Percentiles rank a stretch among this genome's conserved stretches.
Evolutionary conservation across 92 coral and sea anemone genomes (phyloP).

Genomic region (Porites rus): DNA sequence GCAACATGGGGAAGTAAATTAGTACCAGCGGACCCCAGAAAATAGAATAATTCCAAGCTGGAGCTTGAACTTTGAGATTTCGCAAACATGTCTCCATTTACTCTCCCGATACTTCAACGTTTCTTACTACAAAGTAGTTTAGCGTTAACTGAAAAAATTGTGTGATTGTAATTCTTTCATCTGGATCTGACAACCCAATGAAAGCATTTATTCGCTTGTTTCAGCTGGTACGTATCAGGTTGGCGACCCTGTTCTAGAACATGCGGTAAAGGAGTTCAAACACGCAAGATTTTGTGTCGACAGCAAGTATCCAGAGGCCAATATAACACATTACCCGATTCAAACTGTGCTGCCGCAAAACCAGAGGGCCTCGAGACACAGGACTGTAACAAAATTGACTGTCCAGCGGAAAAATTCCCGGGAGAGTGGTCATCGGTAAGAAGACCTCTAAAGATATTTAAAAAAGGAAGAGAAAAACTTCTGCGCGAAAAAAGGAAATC

Average conservation of each 20-base stretch:
- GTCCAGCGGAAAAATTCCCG: constrained; percentile 85
- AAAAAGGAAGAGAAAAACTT: no score
- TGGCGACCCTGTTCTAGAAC: constrained; percentile 95
- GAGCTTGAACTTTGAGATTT: no score
- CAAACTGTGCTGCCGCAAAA: constrained; percentile 52
- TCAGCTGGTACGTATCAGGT: constrained; percentile 79
- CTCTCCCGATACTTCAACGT: not conserved
- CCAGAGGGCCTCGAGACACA: constrained; percentile 56
- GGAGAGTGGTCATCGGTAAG: constrained; percentile 87
- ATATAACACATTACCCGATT: constrained; percentile 59
- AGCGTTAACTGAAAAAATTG: no score
- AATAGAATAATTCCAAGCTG: no score
- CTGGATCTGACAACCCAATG: no score
- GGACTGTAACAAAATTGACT: constrained; percentile 82
- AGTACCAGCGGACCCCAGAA: no score
- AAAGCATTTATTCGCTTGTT: not conserved
- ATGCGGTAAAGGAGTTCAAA: constrained; percentile 91
- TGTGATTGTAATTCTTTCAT: not conserved
- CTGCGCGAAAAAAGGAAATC: no score
- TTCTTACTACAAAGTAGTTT: no score
- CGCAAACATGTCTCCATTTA: no score
- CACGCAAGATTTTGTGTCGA: constrained; percentile 77
- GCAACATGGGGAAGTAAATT: no score
- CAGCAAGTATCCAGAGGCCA: constrained; percentile 69
- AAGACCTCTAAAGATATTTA: not conserved